Percentiles rank a stretch among this genome's conserved stretches.
These are phyloP conservation scores for Xestia sexstrigata DNA, from an alignment of 2,888 invertebrate genomes.

Conservation along the genomic window DNA sequence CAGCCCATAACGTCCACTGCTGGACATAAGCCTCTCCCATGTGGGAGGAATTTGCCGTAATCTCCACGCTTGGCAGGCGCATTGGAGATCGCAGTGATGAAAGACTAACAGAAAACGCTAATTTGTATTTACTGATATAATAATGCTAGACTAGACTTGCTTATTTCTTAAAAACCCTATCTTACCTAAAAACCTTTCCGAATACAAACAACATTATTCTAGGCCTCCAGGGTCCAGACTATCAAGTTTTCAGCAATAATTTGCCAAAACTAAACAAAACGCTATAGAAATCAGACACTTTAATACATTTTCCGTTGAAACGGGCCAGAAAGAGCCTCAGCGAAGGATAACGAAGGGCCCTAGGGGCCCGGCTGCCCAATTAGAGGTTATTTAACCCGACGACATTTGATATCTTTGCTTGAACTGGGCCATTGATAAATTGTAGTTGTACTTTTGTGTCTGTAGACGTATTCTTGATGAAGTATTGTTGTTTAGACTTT, in stretches of 20 bases:
- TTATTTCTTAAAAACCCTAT: neutral
- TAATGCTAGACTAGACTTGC: neutral
- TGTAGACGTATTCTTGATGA: neutral
- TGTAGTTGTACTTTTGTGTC: neutral
- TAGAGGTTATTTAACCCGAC: conserved; percentile 42
- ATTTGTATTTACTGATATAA: neutral
- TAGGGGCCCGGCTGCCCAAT: conserved; percentile 35
- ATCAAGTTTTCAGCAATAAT: conserved; percentile 24
- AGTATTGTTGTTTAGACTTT: neutral
- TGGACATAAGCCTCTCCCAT: too few species aligned
- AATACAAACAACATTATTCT: neutral
- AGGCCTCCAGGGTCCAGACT: neutral
- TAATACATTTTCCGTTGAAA: conserved; percentile 29
- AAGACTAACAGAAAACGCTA: too few species aligned
- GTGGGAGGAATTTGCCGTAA: too few species aligned
- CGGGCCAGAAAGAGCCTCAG: conserved; percentile 3
- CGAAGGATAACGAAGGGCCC: conserved; percentile 58
- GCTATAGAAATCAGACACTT: conserved; percentile 42
- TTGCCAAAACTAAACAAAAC: conserved; percentile 35
- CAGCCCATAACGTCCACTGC: too few species aligned
- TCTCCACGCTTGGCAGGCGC: too few species aligned
- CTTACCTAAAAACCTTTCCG: neutral
- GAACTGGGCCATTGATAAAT: conserved; percentile 18
- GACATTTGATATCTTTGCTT: conserved; percentile 51
- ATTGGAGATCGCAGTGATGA: too few species aligned